Evolutionary conservation across 2,888 invertebrate genomes (phyloP), one percentile per base, ranked within the genome.

Genomic region (Meliscaeva auricollis): DNA sequence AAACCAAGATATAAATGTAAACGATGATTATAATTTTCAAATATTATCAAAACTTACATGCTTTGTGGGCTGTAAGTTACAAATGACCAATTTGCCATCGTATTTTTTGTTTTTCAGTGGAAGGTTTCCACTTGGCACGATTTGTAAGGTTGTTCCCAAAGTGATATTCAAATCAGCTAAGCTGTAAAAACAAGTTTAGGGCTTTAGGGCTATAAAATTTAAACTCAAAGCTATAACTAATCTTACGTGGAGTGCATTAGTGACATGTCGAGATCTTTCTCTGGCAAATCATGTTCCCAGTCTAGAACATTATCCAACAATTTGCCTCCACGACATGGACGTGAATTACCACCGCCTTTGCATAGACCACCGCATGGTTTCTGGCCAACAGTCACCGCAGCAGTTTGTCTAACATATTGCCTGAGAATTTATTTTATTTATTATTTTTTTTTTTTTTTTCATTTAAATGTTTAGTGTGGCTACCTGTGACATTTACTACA

Each of bases 31-130:
- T 3, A 9, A 38, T 8, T 9, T 9, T 11, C 38, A 38, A 9
- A 26, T 26, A 3, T 26, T 26, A 4, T 26, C 4, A 3, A 26
- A 13, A 93, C 94, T 94, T 93, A 97, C 98, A 93, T 98, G 97
- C 94, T 99, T 98, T 3, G 99, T 99, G n/a, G 97, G 96, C 91
- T 99, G 99, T 70, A 99, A 93, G 93, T 99, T 99, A 87, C 99
- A 96, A 89, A 99, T 97, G 17, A 97, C 97, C 69, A 99, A 92
- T 91, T 96, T 96, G 3, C 98, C 98, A 26, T 96, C 96, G 91
- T 96, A 96, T 90, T 96, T 97, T 88, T 96, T 95, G 84, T 96
- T 96, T 90, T 95, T 95, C 41, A 98, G 92, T 3, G 99, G 99
- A 88, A 99, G 93, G 92, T 97, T 97, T 13, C 98, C 99, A 92